phyloP scores from a whole-genome alignment of 2,888 invertebrate genomes.

The Anoplius nigerrimus region DNA sequence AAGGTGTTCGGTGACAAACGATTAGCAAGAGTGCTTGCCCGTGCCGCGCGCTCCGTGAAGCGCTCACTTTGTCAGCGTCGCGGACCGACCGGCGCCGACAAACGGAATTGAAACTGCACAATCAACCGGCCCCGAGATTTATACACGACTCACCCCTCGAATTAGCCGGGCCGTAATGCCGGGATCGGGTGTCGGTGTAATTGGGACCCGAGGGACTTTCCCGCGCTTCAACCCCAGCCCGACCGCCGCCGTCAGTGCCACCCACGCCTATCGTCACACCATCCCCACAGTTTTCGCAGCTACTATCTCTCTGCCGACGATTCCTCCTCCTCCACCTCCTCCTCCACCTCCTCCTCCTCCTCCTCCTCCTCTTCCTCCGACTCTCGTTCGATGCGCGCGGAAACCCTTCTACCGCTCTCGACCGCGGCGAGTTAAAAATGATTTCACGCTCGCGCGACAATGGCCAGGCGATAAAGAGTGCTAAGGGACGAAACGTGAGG shows the following conservation, averaged over 20 bases:
- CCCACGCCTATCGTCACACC: slow-evolving; percentile 44
- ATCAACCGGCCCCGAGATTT: slow-evolving; percentile 70
- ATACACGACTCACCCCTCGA: slow-evolving; percentile 71
- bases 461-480: slow-evolving; percentile 9
- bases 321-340: slow-evolving; percentile 8
- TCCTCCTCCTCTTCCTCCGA: slow-evolving; percentile 12
- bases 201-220: slow-evolving; percentile 74
- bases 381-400: too few relatives aligned
- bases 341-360: slow-evolving; percentile 21
- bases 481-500: slow-evolving; percentile 5
- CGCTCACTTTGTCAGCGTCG: too few relatives aligned
- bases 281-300: slow-evolving; percentile 51
- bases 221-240: slow-evolving; percentile 55
- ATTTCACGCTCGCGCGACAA: slow-evolving; percentile 28
- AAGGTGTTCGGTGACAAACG: too few relatives aligned
- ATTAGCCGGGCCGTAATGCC: slow-evolving; percentile 72
- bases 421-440: slow-evolving; percentile 15
- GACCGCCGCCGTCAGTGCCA: slow-evolving; percentile 28
- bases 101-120: slow-evolving; percentile 62
- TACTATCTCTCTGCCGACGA: slow-evolving; percentile 19
- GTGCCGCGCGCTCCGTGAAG: too few relatives aligned
- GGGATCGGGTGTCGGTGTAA: slow-evolving; percentile 75
- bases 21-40: too few relatives aligned
- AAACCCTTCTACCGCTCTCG: slow-evolving; percentile 16
- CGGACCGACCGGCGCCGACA: slow-evolving; percentile 30